phyloP scores from a whole-genome alignment of 2,888 invertebrate genomes.

The Diploptera punctata region DNA sequence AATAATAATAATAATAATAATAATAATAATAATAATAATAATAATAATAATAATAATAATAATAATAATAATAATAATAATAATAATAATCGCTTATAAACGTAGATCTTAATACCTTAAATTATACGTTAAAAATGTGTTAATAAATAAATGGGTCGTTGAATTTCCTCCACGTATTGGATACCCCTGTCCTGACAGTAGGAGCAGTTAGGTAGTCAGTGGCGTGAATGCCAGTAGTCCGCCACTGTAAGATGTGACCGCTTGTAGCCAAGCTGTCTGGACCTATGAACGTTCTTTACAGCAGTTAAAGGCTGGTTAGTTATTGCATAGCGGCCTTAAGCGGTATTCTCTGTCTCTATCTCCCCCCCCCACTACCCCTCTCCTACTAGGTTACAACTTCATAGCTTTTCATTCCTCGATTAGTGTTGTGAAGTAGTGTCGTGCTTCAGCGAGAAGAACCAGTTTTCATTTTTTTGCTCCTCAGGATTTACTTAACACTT shows the following conservation, averaged over 20 bases:
- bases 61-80: too few relatives aligned
- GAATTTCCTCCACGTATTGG: too few relatives aligned
- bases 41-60: too few relatives aligned
- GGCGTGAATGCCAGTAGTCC: not conserved
- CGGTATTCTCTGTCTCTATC: constrained; percentile 12
- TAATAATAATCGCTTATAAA: too few relatives aligned
- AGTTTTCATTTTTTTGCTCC: too few relatives aligned
- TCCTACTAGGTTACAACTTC: constrained; percentile 23
- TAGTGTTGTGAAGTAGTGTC: constrained; percentile 12
- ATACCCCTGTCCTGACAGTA: not conserved
- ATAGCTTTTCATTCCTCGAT: constrained; percentile 38
- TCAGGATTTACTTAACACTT: too few relatives aligned
- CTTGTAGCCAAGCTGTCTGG: constrained; percentile 34
- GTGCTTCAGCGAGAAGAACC: constrained; percentile 22
- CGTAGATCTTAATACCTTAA: too few relatives aligned
- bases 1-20: too few relatives aligned
- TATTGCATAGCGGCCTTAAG: constrained; percentile 27
- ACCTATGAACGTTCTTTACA: constrained; percentile 11
- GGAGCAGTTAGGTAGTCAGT: not conserved
- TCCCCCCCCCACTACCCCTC: constrained; percentile 20
- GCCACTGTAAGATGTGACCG: constrained; percentile 8
- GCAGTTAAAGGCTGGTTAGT: constrained; percentile 30
- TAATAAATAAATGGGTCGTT: too few relatives aligned
- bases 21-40: too few relatives aligned
- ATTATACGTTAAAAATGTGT: too few relatives aligned